phyloP scores from a whole-genome alignment of 2,797 vertebrate species.

The Pogonophryne albipinna region DNA sequence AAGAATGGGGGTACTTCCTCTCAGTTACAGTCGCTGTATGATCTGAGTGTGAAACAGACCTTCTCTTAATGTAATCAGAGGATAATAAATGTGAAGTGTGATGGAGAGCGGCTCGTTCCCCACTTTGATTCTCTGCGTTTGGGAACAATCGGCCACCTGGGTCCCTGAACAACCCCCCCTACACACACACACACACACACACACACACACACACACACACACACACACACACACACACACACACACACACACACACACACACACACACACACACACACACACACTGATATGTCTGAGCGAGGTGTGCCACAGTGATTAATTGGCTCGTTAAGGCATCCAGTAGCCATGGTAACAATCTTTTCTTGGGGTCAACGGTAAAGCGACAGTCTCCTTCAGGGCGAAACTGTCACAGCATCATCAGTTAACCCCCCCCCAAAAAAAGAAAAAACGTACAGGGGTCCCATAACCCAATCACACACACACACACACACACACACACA shows the following conservation, averaged over 20 bases:
- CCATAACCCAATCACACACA: slow-evolving; percentile 55
- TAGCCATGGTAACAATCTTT: slow-evolving; percentile 74
- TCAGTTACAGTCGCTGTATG: slow-evolving; percentile 26
- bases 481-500: slow-evolving; percentile 13
- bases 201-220: too few relatives aligned
- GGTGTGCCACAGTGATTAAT: slow-evolving; percentile 80
- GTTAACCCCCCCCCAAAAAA: slow-evolving; percentile 46
- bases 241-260: too few relatives aligned
- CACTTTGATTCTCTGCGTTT: slow-evolving; percentile 74
- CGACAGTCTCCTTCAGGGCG: slow-evolving; percentile 68
- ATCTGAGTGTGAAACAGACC: slow-evolving; percentile 19
- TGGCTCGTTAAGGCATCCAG: slow-evolving; percentile 77
- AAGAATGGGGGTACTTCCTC: too few relatives aligned
- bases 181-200: too few relatives aligned
- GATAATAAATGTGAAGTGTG: slow-evolving; percentile 54
- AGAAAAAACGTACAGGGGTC: slow-evolving; percentile 54
- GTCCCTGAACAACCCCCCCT: slow-evolving; percentile 50
- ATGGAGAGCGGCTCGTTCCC: slow-evolving; percentile 58
- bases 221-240: too few relatives aligned
- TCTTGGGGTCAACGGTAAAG: slow-evolving; percentile 68
- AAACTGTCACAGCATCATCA: slow-evolving; percentile 64
- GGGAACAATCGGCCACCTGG: slow-evolving; percentile 78
- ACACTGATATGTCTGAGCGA: slow-evolving; percentile 63
- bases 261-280: too few relatives aligned
- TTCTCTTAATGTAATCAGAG: slow-evolving; percentile 59